Percentiles rank a stretch among this genome's conserved stretches.
phyloP scores from a whole-genome alignment of 2,797 vertebrate species.

The Ctenopoma multispine region DNA sequence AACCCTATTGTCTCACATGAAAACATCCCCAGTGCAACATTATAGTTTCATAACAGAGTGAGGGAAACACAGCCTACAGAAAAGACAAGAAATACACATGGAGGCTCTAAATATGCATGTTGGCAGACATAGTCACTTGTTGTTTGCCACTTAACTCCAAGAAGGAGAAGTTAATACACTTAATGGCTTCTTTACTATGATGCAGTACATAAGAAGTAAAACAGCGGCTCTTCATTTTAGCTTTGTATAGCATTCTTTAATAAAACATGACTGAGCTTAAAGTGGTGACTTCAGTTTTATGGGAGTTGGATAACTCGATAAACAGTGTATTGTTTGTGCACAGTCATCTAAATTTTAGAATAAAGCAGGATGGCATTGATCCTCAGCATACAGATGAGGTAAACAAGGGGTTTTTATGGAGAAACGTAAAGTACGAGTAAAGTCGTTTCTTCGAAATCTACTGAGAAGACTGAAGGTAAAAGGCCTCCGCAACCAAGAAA shows the following conservation, averaged over 20 bases:
- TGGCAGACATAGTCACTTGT: slow-evolving; percentile 7
- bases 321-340: not conserved
- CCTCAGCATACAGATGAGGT: not conserved
- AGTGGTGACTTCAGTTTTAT: slow-evolving; percentile 17
- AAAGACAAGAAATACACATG: slow-evolving; percentile 24
- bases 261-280: not conserved
- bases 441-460: not conserved
- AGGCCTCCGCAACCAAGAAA: not conserved
- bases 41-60: slow-evolving; percentile 52
- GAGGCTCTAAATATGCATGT: slow-evolving; percentile 8
- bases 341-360: not conserved
- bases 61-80: slow-evolving; percentile 47
- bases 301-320: not conserved
- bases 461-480: not conserved
- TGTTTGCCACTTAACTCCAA: slow-evolving; percentile 1
- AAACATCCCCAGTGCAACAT: slow-evolving; percentile 55
- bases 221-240: not conserved
- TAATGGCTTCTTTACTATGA: not conserved
- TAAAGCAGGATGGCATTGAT: not conserved
- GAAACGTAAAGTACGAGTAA: not conserved
- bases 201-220: not conserved
- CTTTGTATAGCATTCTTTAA: not conserved
- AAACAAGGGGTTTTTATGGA: not conserved
- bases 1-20: slow-evolving; percentile 80
- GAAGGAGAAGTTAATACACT: not conserved